Conservation (phyloP, 2,797 vertebrate genomes). For the Delichon dasypus region DNA sequence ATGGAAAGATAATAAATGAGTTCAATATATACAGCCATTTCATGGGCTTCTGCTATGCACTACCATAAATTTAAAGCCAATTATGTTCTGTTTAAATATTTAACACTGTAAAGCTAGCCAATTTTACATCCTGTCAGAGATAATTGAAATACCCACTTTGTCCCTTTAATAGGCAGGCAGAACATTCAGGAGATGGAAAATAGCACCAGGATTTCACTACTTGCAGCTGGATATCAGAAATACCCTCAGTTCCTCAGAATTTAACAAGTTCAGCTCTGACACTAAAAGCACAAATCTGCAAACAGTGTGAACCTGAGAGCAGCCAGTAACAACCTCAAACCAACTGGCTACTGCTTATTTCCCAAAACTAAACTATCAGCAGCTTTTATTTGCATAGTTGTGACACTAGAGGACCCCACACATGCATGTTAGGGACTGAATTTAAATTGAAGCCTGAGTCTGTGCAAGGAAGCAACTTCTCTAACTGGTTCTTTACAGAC, state of each 20-base stretch:
- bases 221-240: slow-evolving; percentile 6
- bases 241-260: background rate
- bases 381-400: slow-evolving; percentile 16
- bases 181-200: background rate
- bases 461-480: background rate
- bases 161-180: slow-evolving; percentile 2
- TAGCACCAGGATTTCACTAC: background rate
- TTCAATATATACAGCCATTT: slow-evolving; percentile 27
- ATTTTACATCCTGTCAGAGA: slow-evolving; percentile 55
- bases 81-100: slow-evolving; percentile 63
- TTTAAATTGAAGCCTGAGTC: background rate
- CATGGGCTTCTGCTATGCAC: slow-evolving; percentile 12
- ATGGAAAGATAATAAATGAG: slow-evolving; percentile 44
- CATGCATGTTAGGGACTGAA: background rate
- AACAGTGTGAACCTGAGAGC: background rate
- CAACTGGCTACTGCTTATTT: background rate
- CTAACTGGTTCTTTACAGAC: background rate
- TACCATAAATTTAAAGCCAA: slow-evolving; percentile 50
- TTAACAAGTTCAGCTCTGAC: background rate
- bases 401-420: slow-evolving; percentile 51
- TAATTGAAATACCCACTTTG: slow-evolving; percentile 35
- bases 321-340: background rate
- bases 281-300: background rate
- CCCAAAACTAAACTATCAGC: background rate
- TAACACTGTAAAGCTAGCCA: slow-evolving; percentile 39